Conservation (phyloP, 2,888 invertebrate genomes). For the Sabellastarte sp. region DNA sequence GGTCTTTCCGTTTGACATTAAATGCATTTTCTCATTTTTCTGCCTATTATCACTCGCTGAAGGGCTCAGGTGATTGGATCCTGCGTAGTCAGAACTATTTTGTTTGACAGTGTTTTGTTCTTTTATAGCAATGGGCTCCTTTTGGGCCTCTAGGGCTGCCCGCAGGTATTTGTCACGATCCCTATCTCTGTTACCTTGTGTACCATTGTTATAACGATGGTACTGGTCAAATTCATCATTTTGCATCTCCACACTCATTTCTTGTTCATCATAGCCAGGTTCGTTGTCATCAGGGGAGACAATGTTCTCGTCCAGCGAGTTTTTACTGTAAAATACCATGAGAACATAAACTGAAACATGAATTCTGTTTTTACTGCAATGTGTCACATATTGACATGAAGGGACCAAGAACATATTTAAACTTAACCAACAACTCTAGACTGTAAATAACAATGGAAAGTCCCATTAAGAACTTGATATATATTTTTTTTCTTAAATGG, state of each 20-base stretch:
- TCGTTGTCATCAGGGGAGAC: not conserved
- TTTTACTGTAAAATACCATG: slow-evolving; percentile 13
- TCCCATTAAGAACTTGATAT: not conserved
- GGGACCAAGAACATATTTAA: not conserved
- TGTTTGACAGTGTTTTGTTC: not conserved
- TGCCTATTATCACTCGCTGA: not conserved
- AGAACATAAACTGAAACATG: not conserved
- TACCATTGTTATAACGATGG: slow-evolving; percentile 4
- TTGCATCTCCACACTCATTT: slow-evolving; percentile 19
- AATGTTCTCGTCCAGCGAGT: slow-evolving; percentile 24
- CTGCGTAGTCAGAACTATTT: not conserved
- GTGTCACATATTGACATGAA: no score
- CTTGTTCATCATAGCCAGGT: slow-evolving; percentile 19
- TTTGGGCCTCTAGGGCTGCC: slow-evolving; percentile 15
- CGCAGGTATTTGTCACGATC: slow-evolving; percentile 7
- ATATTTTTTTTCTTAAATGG: no score
- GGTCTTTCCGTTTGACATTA: not conserved
- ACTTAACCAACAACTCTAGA: not conserved
- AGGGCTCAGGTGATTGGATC: not conserved
- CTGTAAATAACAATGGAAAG: not conserved
- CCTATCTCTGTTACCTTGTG: not conserved
- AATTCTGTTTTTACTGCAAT: no score
- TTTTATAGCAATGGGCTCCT: slow-evolving; percentile 4
- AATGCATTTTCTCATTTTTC: not conserved
- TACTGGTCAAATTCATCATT: slow-evolving; percentile 24